A percentile compares a stretch with the other conserved stretches of the same genome.
These are phyloP conservation scores for Hartigia nigra DNA, from an alignment of 2,888 invertebrate genomes.

Conservation along the genomic window DNA sequence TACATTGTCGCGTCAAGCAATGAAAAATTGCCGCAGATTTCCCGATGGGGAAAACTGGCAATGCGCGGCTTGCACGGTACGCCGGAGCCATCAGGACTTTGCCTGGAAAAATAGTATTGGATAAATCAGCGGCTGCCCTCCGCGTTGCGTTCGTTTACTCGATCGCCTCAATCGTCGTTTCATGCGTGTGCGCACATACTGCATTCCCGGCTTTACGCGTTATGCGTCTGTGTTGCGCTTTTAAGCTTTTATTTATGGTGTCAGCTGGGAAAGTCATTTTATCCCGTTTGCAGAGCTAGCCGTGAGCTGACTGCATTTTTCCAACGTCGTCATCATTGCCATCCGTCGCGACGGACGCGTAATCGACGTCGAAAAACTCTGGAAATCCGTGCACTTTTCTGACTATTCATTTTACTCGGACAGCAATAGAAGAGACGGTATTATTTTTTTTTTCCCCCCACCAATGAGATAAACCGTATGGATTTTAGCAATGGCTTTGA, in stretches of 20 bases:
- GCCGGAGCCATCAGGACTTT: conserved; percentile 7
- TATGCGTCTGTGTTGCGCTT: conserved; percentile 18
- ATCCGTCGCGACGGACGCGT: neutral
- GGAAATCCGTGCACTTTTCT: neutral
- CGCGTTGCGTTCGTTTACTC: conserved; percentile 33
- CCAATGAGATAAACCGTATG: neutral
- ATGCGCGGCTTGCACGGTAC: conserved; percentile 19
- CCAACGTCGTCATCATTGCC: neutral
- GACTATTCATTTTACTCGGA: neutral
- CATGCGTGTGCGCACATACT: conserved; percentile 7
- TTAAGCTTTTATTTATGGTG: conserved; percentile 37
- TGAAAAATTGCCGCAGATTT: conserved; percentile 51
- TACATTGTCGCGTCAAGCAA: conserved; percentile 52
- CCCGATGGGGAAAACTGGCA: conserved; percentile 45
- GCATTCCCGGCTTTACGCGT: neutral
- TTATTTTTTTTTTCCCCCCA: neutral
- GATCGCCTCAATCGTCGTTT: conserved; percentile 17
- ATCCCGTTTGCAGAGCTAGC: neutral
- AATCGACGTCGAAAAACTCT: neutral
- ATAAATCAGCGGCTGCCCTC: conserved; percentile 39
- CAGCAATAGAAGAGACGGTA: neutral
- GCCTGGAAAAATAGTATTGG: conserved; percentile 34
- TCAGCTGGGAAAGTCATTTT: conserved; percentile 29
- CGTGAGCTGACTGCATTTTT: neutral
- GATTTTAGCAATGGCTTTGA: neutral